Conservation (phyloP, 2,797 vertebrate genomes). For the Esox lucius region DNA sequence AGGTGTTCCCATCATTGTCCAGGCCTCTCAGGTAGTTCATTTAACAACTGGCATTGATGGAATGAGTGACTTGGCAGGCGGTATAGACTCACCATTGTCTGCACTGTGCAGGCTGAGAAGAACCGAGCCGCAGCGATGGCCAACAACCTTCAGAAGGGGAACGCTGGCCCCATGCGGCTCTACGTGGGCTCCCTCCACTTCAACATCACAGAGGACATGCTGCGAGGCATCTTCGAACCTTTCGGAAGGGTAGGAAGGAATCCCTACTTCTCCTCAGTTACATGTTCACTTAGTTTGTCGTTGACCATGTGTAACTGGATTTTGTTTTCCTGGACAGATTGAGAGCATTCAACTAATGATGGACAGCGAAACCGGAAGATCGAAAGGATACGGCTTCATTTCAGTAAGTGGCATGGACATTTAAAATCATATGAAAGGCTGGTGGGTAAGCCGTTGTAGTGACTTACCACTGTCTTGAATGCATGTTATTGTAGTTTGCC, state of each 20-base stretch:
- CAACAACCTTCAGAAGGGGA: conserved; percentile 95
- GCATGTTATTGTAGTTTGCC: conserved; percentile 80
- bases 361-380: conserved; percentile 97
- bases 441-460: background rate
- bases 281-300: background rate
- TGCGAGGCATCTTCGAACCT: conserved; percentile 96
- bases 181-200: conserved; percentile 97
- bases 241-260: conserved; percentile 87
- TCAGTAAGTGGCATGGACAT: conserved; percentile 78
- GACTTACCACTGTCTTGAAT: background rate
- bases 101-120: conserved; percentile 87
- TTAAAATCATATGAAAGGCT: background rate
- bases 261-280: background rate
- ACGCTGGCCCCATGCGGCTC: conserved; percentile 93
- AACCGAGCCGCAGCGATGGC: conserved; percentile 96
- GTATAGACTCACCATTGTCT: conserved; percentile 7
- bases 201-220: conserved; percentile 99
- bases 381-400: conserved; percentile 98
- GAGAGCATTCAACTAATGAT: conserved; percentile 99
- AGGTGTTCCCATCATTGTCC: conserved; percentile 97
- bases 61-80: background rate
- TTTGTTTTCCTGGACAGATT: conserved; percentile 74
- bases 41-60: background rate
- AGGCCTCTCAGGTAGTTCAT: conserved; percentile 87
- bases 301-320: background rate